Conservation (phyloP, 1,140 invertebrate genomes). For the Drosophila nikananu region DNA sequence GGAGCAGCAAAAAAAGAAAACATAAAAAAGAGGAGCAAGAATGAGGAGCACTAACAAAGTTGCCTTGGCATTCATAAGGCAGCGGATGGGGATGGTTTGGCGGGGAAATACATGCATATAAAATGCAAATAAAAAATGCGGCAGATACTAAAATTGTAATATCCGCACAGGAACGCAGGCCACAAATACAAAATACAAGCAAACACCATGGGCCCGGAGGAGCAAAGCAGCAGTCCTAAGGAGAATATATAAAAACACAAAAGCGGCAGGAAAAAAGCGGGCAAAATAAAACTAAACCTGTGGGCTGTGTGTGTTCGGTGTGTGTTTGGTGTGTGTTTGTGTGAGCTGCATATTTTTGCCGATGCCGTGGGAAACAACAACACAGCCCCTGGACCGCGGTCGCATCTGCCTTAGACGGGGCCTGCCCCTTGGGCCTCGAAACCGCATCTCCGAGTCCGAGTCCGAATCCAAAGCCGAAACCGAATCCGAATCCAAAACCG, state of each 20-base stretch:
- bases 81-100: conserved; percentile 30
- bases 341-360: conserved; percentile 57
- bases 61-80: conserved; percentile 62
- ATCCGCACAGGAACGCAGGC: conserved; percentile 73
- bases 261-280: conserved; percentile 32
- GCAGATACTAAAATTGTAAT: conserved; percentile 83
- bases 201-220: conserved; percentile 24
- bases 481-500: conserved; percentile 1
- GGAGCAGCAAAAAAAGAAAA: conserved; percentile 12
- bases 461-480: conserved; percentile 1
- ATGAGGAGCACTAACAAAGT: conserved; percentile 59
- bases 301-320: conserved; percentile 49
- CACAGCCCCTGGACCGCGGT: conserved; percentile 44
- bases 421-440: conserved; percentile 48
- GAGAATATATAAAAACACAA: conserved; percentile 42
- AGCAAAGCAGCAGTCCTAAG: conserved; percentile 22
- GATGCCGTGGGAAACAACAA: conserved; percentile 76
- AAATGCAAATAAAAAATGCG: conserved; percentile 82
- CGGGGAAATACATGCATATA: conserved; percentile 71
- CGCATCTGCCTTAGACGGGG: conserved; percentile 39
- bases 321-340: conserved; percentile 16
- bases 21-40: conserved; percentile 10
- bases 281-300: conserved; percentile 67
- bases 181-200: conserved; percentile 37
- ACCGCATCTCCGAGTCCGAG: background rate